These are phyloP conservation scores for Stylophora pistillata DNA, from an alignment of 64 coral and sea anemone species.

Conservation along the genomic window DNA sequence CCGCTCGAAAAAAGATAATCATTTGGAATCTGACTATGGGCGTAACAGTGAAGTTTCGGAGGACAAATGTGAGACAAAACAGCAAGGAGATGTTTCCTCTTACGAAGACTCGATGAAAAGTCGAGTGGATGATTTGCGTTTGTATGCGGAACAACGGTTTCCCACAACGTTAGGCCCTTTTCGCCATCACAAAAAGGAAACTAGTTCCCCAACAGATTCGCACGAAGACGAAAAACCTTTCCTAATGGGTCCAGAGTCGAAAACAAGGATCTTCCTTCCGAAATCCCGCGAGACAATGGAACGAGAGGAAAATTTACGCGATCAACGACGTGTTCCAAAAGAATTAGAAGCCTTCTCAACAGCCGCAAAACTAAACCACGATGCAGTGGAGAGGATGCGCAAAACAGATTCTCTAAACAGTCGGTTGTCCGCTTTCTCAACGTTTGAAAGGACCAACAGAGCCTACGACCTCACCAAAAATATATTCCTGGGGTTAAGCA, in stretches of 20 bases:
- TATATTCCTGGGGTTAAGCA: not conserved
- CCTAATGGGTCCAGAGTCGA: constrained; percentile 19
- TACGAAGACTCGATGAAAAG: not conserved
- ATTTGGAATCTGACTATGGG: not conserved
- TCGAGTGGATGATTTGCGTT: not conserved
- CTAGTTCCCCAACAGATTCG: not conserved
- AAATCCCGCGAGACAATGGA: not conserved
- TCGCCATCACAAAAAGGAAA: constrained; percentile 29
- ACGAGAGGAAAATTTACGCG: not conserved
- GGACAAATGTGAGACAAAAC: not conserved
- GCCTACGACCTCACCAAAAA: not conserved
- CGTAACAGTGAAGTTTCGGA: not conserved
- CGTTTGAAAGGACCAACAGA: not conserved
- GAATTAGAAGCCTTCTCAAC: not conserved
- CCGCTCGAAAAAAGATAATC: not conserved
- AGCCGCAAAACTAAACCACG: not conserved
- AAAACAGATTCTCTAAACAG: not conserved
- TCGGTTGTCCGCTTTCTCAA: not conserved
- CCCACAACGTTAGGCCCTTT: not conserved
- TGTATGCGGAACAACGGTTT: not conserved
- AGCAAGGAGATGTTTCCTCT: not conserved
- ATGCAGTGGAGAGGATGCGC: not conserved
- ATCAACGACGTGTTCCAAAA: not conserved
- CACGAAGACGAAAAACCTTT: not conserved
- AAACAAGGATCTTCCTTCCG: constrained; percentile 37